phyloP scores from a whole-genome alignment of 2,797 vertebrate genomes.

The Silurus aristotelis region DNA sequence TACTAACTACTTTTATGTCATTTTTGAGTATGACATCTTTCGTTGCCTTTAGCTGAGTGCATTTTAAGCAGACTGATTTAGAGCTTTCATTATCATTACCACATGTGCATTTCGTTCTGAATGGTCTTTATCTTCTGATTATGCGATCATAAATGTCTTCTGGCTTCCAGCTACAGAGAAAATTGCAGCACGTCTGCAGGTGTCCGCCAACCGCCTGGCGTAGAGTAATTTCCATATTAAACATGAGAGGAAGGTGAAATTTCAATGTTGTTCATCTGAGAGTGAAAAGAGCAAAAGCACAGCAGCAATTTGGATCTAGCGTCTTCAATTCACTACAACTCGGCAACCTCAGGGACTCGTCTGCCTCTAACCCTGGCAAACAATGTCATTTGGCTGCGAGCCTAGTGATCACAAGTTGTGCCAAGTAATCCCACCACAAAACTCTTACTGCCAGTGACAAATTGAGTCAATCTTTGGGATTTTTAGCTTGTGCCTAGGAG shows the following conservation, averaged over 20 bases:
- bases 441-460: conserved; percentile 42
- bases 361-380: conserved; percentile 46
- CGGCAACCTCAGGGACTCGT: conserved; percentile 18
- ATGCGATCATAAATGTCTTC: conserved; percentile 27
- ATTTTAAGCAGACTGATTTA: conserved; percentile 24
- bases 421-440: conserved; percentile 43
- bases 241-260: background rate
- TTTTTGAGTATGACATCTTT: background rate
- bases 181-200: conserved; percentile 20
- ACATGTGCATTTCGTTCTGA: conserved; percentile 5
- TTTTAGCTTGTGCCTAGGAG: conserved; percentile 30
- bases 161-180: conserved; percentile 28
- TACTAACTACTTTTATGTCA: background rate
- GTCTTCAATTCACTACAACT: conserved; percentile 23
- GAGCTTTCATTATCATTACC: conserved; percentile 29
- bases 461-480: conserved; percentile 38
- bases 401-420: conserved; percentile 29
- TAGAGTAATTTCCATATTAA: conserved; percentile 7
- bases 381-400: conserved; percentile 42
- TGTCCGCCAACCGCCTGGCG: conserved; percentile 22
- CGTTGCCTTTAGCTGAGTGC: conserved; percentile 11
- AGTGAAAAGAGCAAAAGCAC: conserved; percentile 12
- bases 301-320: conserved; percentile 3
- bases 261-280: background rate
- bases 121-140: conserved; percentile 26